A percentile compares a stretch with the other conserved stretches of the same genome.
phyloP scores from a whole-genome alignment of 2,888 invertebrate genomes.

The Synanthedon formicaeformis region DNA sequence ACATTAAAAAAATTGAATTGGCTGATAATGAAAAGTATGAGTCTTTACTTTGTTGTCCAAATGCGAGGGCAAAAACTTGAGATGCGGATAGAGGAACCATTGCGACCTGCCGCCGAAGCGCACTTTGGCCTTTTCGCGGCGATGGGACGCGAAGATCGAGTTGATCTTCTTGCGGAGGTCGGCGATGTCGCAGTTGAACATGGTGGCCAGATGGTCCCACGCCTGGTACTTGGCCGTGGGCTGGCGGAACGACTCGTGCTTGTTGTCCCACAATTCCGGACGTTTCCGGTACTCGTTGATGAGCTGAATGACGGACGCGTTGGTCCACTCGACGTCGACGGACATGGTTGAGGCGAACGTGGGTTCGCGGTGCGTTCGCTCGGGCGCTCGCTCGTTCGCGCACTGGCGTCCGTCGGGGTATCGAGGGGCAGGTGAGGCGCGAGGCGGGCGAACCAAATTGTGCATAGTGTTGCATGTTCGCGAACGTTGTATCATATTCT shows the following conservation, averaged over 20 bases:
- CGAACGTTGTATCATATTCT: no score
- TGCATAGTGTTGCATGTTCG: neutral
- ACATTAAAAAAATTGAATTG: neutral
- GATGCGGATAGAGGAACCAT: constrained; percentile 48
- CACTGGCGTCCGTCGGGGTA: neutral
- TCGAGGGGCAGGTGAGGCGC: neutral
- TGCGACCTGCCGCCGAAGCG: constrained; percentile 32
- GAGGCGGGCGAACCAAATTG: neutral
- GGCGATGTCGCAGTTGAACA: constrained; percentile 41
- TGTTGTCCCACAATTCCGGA: constrained; percentile 42
- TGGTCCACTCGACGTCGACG: constrained; percentile 41
- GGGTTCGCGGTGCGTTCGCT: constrained; percentile 25
- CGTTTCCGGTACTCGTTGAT: constrained; percentile 35
- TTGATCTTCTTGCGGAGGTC: constrained; percentile 52
- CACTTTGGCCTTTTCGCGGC: constrained; percentile 47
- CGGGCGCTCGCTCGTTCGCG: constrained; percentile 14
- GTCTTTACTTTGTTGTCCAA: constrained; percentile 14
- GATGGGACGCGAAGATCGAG: constrained; percentile 53
- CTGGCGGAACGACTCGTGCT: constrained; percentile 32
- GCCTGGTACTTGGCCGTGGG: constrained; percentile 44
- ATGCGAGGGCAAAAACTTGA: constrained; percentile 45
- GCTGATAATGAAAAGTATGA: neutral
- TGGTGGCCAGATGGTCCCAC: constrained; percentile 38
- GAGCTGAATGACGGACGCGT: constrained; percentile 31
- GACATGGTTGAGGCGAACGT: constrained; percentile 23